A percentile compares a stretch with the other conserved stretches of the same genome.
phyloP scores from a whole-genome alignment of 2,797 vertebrate genomes.

The Mallotus villosus region DNA sequence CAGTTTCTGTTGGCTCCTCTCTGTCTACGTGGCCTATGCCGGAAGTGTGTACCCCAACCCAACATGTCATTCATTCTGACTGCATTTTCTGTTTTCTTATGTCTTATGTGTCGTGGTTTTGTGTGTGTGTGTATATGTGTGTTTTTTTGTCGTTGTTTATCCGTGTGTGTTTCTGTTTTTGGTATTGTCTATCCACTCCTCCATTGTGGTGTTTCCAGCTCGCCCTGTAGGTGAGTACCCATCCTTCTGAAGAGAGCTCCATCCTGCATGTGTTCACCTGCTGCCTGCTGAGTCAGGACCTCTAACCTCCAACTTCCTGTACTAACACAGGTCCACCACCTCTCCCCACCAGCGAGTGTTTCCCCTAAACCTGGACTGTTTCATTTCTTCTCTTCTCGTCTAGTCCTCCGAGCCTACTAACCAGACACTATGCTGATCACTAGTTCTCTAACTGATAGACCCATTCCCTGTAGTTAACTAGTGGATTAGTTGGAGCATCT shows the following conservation, averaged over 20 bases:
- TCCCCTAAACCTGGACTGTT: background rate
- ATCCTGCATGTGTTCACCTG: conserved; percentile 83
- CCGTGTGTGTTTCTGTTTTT: conserved; percentile 65
- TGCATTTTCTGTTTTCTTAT: conserved; percentile 84
- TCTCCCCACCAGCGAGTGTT: conserved; percentile 10
- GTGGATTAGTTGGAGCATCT: conserved; percentile 21
- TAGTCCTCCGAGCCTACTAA: conserved; percentile 43
- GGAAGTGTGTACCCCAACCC: conserved; percentile 77
- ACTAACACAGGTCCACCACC: conserved; percentile 24
- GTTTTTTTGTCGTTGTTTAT: conserved; percentile 56
- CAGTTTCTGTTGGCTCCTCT: conserved; percentile 46
- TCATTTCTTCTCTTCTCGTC: background rate
- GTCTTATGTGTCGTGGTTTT: conserved; percentile 63
- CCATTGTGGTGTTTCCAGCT: conserved; percentile 98
- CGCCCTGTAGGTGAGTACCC: conserved; percentile 99
- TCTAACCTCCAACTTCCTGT: conserved; percentile 61
- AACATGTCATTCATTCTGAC: conserved; percentile 94
- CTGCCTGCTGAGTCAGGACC: conserved; percentile 55
- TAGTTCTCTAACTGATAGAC: conserved; percentile 16
- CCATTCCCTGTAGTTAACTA: conserved; percentile 21
- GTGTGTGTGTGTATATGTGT: conserved; percentile 60
- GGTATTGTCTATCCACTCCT: conserved; percentile 83
- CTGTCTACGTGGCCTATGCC: conserved; percentile 65
- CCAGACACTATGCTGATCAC: conserved; percentile 37
- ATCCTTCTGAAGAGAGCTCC: conserved; percentile 85